phyloP scores from a whole-genome alignment of 2,797 vertebrate genomes.

The Siniperca scherzeri region DNA sequence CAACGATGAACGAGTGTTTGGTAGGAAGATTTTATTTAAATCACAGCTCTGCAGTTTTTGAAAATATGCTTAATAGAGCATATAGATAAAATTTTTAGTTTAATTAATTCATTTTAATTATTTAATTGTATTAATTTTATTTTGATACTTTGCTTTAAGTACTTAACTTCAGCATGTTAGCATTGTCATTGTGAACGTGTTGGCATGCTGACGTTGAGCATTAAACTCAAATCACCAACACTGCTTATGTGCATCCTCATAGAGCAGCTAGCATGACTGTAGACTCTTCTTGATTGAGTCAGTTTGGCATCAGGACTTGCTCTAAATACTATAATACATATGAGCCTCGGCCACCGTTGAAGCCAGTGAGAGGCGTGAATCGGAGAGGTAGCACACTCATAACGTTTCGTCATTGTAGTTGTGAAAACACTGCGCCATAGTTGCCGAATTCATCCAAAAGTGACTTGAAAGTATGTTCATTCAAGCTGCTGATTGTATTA shows the following conservation, averaged over 20 bases:
- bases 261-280: not conserved
- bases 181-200: too few species aligned
- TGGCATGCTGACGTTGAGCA: not conserved
- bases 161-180: too few species aligned
- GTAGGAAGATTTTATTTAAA: constrained; percentile 80
- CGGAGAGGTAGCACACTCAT: too few species aligned
- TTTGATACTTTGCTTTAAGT: too few species aligned
- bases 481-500: not conserved
- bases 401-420: not conserved
- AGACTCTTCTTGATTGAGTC: not conserved
- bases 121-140: too few species aligned
- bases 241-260: not conserved
- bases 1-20: constrained; percentile 96
- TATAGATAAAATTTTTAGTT: too few species aligned
- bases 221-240: not conserved
- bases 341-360: not conserved
- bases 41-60: not conserved
- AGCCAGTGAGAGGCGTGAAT: not conserved
- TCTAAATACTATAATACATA: not conserved
- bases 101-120: too few species aligned
- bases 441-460: too few species aligned
- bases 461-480: not conserved
- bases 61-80: not conserved
- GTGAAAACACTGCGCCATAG: not conserved
- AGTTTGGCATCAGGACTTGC: not conserved